Evolutionary conservation across 2,888 invertebrate species (phyloP), one percentile per base, ranked within the genome.

Genomic region (Maniola hyperantus): DNA sequence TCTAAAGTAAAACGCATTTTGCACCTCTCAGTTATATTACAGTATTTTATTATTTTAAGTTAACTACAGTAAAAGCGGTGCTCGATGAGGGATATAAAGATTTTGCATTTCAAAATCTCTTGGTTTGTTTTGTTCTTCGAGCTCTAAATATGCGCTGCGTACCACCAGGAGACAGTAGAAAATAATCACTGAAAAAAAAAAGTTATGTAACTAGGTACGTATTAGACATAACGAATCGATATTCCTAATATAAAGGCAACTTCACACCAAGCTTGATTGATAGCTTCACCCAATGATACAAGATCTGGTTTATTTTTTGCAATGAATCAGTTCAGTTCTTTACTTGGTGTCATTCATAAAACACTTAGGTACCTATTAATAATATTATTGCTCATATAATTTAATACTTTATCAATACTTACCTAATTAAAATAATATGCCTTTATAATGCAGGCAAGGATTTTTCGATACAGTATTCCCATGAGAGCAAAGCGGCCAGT

Each of bases 121-220:
- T 0, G 87, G 84, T 46, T 84, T 88, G 58, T 78, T 81, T 51
- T 72, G 74, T 64, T 88, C 91, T 65, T 88, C 90, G 74, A 91
- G 81, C 57, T 89, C 81, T 55, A 89, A 73, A 68, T 83, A 87
- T 0, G 85, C 79, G 73, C 91, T 91, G 59, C 88, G 76, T 1
- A 91, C 88, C 18, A 90, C 78, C 1, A 89, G 66, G 36, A 90
- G 76, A 72, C 83, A 85, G 71, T 84, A 78, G 53, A 89, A 79
- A 34, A 90, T 76, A 1, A 82, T 80, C 34, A 89, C 91, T 91
- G 85, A 44, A 83, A 83, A 66, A 33, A 65, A 65, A 74, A n/a
- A n/a, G n/a, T n/a, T n/a, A n/a, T n/a, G n/a, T n/a, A n/a, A n/a
- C n/a, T n/a, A n/a, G 1, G 10, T 4, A 10, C 26, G 26, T 26